A percentile compares a stretch with the other conserved stretches of the same genome.
Conservation (phyloP, 2,113 vertebrate species). For the Clarias batrachus region DNA sequence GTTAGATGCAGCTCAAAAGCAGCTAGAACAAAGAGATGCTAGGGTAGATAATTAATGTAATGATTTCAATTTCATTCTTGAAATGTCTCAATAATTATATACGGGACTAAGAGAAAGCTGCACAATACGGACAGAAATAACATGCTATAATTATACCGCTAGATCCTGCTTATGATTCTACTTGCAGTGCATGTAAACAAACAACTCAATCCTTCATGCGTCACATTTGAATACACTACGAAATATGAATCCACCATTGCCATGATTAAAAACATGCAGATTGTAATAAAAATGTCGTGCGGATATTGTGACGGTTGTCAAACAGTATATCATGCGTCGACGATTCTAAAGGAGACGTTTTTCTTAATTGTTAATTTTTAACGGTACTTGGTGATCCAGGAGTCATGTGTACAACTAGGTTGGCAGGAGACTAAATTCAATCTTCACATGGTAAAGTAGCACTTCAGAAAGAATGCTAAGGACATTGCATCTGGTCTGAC, state of each 20-base stretch:
- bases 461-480: background rate
- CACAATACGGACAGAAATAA: background rate
- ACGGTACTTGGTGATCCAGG: background rate
- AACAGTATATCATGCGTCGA: background rate
- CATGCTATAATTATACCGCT: background rate
- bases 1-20: constrained; percentile 12
- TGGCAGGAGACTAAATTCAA: background rate
- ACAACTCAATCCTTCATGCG: background rate
- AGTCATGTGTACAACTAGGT: background rate
- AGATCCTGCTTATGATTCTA: background rate
- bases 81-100: background rate
- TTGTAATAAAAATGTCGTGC: background rate
- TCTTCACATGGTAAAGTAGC: background rate
- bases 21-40: background rate
- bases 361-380: background rate
- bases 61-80: background rate
- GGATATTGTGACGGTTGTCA: background rate
- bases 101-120: background rate
- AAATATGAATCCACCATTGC: background rate
- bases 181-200: background rate
- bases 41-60: background rate
- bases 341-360: background rate
- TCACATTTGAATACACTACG: background rate
- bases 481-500: background rate
- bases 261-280: too few relatives aligned